These are phyloP conservation scores for Cheilinus undulatus DNA, from an alignment of 2,113 vertebrate species.

Conservation along the genomic window DNA sequence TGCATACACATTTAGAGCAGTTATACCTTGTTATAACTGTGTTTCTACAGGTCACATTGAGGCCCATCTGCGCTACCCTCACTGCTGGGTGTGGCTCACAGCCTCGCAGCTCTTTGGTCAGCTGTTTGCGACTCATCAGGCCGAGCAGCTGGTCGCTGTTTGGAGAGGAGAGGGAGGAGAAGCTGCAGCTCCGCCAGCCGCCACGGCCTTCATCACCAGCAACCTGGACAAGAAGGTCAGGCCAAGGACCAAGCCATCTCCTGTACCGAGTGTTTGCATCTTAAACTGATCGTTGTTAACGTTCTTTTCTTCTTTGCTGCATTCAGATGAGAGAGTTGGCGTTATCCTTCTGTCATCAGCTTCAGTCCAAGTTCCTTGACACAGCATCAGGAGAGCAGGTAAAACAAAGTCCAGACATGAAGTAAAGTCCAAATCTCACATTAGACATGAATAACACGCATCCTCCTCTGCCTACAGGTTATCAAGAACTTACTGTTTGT, in stretches of 20 bases:
- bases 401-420: background rate
- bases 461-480: conserved; percentile 80
- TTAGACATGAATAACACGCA: background rate
- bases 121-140: conserved; percentile 90
- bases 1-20: background rate
- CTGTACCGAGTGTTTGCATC: accelerated
- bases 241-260: background rate
- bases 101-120: conserved; percentile 94
- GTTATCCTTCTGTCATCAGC: conserved; percentile 91
- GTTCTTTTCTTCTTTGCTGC: conserved; percentile 7
- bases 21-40: background rate
- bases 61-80: conserved; percentile 91
- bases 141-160: conserved; percentile 87
- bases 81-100: conserved; percentile 97
- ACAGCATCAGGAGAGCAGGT: conserved; percentile 93
- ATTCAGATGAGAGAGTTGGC: conserved; percentile 90
- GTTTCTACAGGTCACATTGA: conserved; percentile 86
- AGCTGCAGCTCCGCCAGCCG: conserved; percentile 44
- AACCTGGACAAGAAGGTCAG: conserved; percentile 90
- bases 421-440: accelerated
- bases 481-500: conserved; percentile 96
- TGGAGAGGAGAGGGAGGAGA: conserved; percentile 76
- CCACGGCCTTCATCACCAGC: conserved; percentile 82
- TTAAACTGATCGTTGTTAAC: background rate
- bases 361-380: conserved; percentile 95